Evolutionary conservation across 2,888 invertebrate genomes (phyloP), one percentile per base, ranked within the genome.

Genomic region (Sicus ferrugineus): DNA sequence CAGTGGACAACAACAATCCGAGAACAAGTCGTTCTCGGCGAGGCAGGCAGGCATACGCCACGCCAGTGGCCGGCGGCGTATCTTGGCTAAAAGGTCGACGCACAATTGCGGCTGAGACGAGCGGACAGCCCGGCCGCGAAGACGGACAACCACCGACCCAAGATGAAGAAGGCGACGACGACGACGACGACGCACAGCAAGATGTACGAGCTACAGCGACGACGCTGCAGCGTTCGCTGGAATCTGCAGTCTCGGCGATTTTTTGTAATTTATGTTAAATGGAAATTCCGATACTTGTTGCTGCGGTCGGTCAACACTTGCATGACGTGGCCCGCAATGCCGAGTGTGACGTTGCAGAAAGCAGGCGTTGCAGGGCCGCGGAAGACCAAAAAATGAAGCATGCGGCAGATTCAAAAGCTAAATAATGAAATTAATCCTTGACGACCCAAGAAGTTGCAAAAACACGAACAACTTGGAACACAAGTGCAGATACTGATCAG

Each of bases 401-500:
- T 81, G 81, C 81, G 81, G 81, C 81, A 82, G 81, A 81, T 77
- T 68, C 71, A 72, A 67, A 74, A 73, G 73, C 76, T 74, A 79
- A 81, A 80, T 82, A 83, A 82, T 81, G 80, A 83, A 82, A 83
- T 82, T 83, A 83, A 82, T 83, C 83, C 83, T 80, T 81, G 83
- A 82, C 81, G 81, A 70, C 23, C 34, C 54, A 19, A 54, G 68
- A 65, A 42, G 5, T 48, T 52, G 70, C 69, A 72, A 74, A 75
- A 42, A 42, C n/a, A 42, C 9, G n/a, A 42, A n/a, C n/a, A n/a
- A 14, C 2, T 42, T 42, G 5, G 19, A 59, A 30, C 16, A 26
- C 61, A 61, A 61, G 61, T 61, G 19, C 38, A 72, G 79, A 79
- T 79, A 74, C 75, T 75, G 75, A 79, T 79, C 79, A 78, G 75